Evolutionary conservation across 2,888 invertebrate species (phyloP).

Genomic region (Leucoma salicis): DNA sequence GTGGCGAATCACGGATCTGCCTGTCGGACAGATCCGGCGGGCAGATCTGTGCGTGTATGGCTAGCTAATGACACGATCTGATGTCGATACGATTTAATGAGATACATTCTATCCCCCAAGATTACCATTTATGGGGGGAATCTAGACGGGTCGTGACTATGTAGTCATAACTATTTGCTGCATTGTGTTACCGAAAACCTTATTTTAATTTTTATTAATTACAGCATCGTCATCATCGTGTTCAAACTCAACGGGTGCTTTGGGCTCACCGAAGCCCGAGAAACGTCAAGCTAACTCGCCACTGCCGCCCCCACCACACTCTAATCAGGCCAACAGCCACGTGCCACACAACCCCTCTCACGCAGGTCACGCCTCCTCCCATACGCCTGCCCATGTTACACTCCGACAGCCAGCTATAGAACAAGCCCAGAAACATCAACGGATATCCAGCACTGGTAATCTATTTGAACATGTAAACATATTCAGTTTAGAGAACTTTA

Average conservation of each 20-base stretch:
- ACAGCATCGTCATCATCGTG: constrained; percentile 88
- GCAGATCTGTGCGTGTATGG: no score
- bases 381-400: constrained; percentile 19
- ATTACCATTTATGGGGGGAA: no score
- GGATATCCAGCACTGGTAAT: constrained; percentile 71
- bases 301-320: constrained; percentile 86
- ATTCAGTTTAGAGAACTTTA: no score
- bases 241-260: constrained; percentile 86
- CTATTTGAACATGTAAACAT: not conserved
- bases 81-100: no score
- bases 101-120: no score
- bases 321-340: constrained; percentile 1
- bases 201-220: no score
- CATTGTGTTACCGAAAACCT: no score
- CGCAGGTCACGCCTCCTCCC: constrained; percentile 8
- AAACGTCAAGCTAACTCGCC: constrained; percentile 95
- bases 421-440: constrained; percentile 54
- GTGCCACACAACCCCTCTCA: not conserved
- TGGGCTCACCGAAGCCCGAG: constrained; percentile 94
- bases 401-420: constrained; percentile 46
- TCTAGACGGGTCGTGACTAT: no score
- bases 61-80: no score
- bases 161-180: no score
- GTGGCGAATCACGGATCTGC: no score
- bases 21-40: no score